phyloP scores from a whole-genome alignment of 2,888 invertebrate species.

The Craniophora ligustri region DNA sequence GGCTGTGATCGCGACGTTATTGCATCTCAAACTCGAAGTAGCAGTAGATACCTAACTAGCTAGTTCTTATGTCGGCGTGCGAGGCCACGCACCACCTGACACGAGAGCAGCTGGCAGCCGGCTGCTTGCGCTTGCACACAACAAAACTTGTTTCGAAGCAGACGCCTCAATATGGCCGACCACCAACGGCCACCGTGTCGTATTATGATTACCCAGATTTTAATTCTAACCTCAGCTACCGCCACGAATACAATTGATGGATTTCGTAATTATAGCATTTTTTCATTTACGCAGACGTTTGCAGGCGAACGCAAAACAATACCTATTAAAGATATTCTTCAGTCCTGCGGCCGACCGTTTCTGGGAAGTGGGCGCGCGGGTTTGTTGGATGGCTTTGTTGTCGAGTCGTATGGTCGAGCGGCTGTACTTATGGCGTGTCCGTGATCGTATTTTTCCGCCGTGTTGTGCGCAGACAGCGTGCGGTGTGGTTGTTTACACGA shows the following conservation, averaged over 20 bases:
- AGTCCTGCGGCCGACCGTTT: slow-evolving; percentile 56
- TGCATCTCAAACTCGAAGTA: slow-evolving; percentile 39
- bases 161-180: slow-evolving; percentile 80
- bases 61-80: slow-evolving; percentile 69
- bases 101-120: slow-evolving; percentile 83
- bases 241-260: slow-evolving; percentile 16
- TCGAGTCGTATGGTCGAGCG: slow-evolving; percentile 63
- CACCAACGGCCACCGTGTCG: slow-evolving; percentile 60
- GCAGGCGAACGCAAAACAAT: slow-evolving; percentile 56
- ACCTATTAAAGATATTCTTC: slow-evolving; percentile 54
- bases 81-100: slow-evolving; percentile 85
- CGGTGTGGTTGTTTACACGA: slow-evolving; percentile 70
- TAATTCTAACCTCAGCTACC: slow-evolving; percentile 35
- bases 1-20: slow-evolving; percentile 49
- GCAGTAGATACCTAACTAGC: slow-evolving; percentile 48
- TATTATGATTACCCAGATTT: slow-evolving; percentile 57
- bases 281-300: slow-evolving; percentile 55
- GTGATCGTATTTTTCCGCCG: slow-evolving; percentile 78
- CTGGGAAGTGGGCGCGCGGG: slow-evolving; percentile 68
- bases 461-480: slow-evolving; percentile 65
- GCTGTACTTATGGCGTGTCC: slow-evolving; percentile 74
- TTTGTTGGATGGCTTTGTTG: slow-evolving; percentile 65
- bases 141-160: slow-evolving; percentile 84
- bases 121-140: slow-evolving; percentile 78
- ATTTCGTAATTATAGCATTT: slow-evolving; percentile 37